Conservation (phyloP, 2,113 vertebrate species). For the Hippocampus barbouri region DNA sequence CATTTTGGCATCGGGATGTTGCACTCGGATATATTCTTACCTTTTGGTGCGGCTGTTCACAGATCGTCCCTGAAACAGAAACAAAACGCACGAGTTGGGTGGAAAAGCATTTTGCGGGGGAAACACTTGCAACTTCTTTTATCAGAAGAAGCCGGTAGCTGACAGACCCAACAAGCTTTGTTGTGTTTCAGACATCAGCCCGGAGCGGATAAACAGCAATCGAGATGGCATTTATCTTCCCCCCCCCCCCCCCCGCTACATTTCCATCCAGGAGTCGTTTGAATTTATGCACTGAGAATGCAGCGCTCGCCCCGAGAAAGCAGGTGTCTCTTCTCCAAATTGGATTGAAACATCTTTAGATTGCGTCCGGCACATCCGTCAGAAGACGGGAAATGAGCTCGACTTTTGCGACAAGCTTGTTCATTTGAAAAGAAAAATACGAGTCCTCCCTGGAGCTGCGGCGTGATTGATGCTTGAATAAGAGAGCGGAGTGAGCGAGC, state of each 20-base stretch:
- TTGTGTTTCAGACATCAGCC: conserved; percentile 47
- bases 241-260: conserved; percentile 1
- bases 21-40: conserved; percentile 66
- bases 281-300: conserved; percentile 13
- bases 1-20: not conserved
- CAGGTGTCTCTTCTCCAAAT: not conserved
- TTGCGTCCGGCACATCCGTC: no score
- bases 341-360: not conserved
- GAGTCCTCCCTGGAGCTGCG: no score
- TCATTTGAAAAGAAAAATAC: no score
- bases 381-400: no score
- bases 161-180: conserved; percentile 44
- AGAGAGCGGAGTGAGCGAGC: no score
- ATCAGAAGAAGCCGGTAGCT: conserved; percentile 15
- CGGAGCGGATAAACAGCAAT: conserved; percentile 37
- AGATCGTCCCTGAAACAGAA: conserved; percentile 76
- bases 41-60: conserved; percentile 83
- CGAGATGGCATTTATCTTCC: conserved; percentile 11
- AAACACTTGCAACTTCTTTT: conserved; percentile 15
- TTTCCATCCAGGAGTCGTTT: conserved; percentile 49
- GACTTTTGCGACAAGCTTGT: not conserved
- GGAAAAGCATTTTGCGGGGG: not conserved
- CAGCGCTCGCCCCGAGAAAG: not conserved
- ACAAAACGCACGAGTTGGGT: conserved; percentile 10
- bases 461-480: no score